Percentiles rank a stretch among this genome's conserved stretches.
phyloP scores from a whole-genome alignment of 2,797 vertebrate genomes.

The Alauda arvensis region DNA sequence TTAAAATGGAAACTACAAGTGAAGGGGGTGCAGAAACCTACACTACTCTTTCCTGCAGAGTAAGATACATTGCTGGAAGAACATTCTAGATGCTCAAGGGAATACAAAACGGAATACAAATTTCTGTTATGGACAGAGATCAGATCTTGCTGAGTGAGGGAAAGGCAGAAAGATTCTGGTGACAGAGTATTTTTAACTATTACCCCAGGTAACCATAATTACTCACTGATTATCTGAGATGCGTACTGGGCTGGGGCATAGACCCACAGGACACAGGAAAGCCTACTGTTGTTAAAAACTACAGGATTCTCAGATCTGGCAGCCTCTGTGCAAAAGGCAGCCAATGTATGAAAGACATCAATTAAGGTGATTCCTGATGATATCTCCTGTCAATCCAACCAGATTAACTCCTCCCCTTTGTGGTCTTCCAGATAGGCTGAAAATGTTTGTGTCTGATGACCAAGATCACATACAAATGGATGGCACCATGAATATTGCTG shows the following conservation, averaged over 20 bases:
- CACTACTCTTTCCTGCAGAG: background rate
- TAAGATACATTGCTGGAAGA: background rate
- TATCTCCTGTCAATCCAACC: background rate
- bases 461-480: background rate
- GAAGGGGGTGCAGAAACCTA: background rate
- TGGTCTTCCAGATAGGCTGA: background rate
- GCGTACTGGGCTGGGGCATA: background rate
- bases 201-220: background rate
- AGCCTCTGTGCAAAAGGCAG: background rate
- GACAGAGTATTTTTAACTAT: background rate
- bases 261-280: background rate
- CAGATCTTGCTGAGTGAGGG: background rate
- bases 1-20: background rate
- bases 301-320: background rate
- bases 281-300: background rate
- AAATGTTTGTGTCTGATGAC: background rate
- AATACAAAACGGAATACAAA: background rate
- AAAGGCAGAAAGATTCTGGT: background rate
- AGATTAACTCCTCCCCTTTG: background rate
- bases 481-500: background rate
- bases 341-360: background rate
- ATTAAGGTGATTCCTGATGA: accelerated
- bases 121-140: background rate
- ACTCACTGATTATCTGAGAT: background rate
- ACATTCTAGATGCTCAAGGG: background rate